Evolutionary conservation across 1,140 invertebrate species (phyloP), one percentile per base, ranked within the genome.

Genomic region (Aleiodes sp.): DNA sequence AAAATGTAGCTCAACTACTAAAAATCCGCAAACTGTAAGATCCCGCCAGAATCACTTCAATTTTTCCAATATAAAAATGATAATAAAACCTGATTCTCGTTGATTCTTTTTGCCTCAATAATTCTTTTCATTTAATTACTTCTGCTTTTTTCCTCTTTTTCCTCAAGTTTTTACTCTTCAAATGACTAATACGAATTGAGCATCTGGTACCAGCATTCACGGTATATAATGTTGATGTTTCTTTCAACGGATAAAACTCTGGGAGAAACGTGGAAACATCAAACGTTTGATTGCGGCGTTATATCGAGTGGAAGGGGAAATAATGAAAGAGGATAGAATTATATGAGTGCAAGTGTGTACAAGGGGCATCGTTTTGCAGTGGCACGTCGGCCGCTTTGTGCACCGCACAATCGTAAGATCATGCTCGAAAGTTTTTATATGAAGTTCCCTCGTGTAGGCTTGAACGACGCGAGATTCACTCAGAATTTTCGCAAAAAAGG

Each of bases 301-400:
- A 52, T 31, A 61, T 8, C 12, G 59, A 57, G 35, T 59, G 39
- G 43, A 62, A 21, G 46, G 31, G 19, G 26, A 46, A 63, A 68
- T 16, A 26, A 35, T 57, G 57, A 68, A 70, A 63, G 61, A 61
- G 59, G 70, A 59, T 37, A 43, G 52, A 63, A 73, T 9, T 65
- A 62, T 46, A 46, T 21, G 43, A 67, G 65, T 52, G 65, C 31
- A 16, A 68, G 59, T 46, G 59, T 41, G 63, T 16, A 37, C 26
- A 29, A 52, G 14, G 29, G 74, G 69, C 74, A 79, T 74, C 76
- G 74, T 81, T 82, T n/a, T 82, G 76, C 80, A 82, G 76, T 76
- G 75, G 78, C 79, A 75, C 75, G 82, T 82, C 82, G 82, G 82
- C 81, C n/a, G 72, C 82, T 82, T 84, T 84, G 82, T 80, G 76